phyloP scores from a whole-genome alignment of 2,113 vertebrate genomes.

The Hemibagrus wyckioides region DNA sequence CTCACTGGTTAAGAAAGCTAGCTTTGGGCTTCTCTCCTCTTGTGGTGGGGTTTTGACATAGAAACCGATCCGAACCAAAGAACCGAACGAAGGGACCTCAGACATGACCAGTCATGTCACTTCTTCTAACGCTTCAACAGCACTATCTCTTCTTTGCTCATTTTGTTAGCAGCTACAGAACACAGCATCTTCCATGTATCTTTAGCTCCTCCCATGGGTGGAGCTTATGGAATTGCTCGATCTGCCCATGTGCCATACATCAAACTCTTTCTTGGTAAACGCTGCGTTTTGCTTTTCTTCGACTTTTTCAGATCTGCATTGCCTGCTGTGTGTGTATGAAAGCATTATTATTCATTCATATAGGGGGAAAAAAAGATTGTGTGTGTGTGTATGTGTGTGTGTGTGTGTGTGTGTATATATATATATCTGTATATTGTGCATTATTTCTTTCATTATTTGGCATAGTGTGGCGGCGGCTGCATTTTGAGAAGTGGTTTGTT shows the following conservation, averaged over 20 bases:
- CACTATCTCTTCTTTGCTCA: not conserved
- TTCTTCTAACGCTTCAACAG: not conserved
- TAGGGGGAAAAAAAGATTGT: not conserved
- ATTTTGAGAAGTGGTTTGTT: slow-evolving; percentile 57
- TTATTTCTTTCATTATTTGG: slow-evolving; percentile 42
- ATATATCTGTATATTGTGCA: not conserved
- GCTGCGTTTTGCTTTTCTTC: not conserved
- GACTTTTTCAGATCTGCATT: not conserved
- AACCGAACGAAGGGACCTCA: not conserved
- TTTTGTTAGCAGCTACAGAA: not conserved
- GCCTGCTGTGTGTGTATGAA: slow-evolving; percentile 4
- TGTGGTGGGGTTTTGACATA: not conserved
- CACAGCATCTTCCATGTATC: not conserved
- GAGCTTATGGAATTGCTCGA: slow-evolving; percentile 2
- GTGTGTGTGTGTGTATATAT: not conserved
- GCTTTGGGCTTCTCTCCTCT: not conserved
- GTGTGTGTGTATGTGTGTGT: not conserved
- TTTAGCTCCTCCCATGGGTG: not conserved
- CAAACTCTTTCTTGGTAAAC: not conserved
- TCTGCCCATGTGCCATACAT: not conserved
- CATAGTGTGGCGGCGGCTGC: slow-evolving; percentile 35
- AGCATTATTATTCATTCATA: slow-evolving; percentile 38
- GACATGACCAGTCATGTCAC: not conserved
- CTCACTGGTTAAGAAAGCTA: not conserved
- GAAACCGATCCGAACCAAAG: not conserved